Conservation (phyloP, 2,888 invertebrate species). For the Mythimna pallens region DNA sequence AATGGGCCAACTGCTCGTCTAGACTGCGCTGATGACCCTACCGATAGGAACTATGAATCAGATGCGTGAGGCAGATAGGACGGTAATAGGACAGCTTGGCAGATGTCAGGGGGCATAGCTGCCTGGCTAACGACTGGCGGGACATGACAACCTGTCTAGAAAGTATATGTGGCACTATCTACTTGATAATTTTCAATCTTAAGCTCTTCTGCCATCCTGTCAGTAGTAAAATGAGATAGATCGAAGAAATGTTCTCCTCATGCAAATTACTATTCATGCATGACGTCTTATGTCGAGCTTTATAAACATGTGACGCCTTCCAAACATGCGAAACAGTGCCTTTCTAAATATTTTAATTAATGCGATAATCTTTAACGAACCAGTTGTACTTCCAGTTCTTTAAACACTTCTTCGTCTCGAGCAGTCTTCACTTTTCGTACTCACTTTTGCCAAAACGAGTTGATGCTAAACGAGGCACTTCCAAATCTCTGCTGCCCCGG, state of each 20-base stretch:
- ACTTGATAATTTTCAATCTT: not conserved
- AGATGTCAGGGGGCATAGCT: constrained; percentile 11
- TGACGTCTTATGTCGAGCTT: not conserved
- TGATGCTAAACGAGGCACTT: constrained; percentile 15
- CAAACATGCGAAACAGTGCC: not conserved
- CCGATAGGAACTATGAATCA: constrained; percentile 31
- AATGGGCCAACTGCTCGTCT: constrained; percentile 48
- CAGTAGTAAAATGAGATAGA: not conserved
- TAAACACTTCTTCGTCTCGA: not conserved
- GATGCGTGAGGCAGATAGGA: constrained; percentile 22
- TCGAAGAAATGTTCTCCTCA: not conserved
- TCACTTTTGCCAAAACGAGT: constrained; percentile 10
- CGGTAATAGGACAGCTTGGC: constrained; percentile 33
- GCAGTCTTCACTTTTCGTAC: not conserved
- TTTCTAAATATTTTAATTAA: constrained; percentile 5
- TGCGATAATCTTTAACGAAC: not conserved
- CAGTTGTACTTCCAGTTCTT: not conserved
- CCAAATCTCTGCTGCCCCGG: constrained; percentile 9
- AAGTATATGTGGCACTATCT: constrained; percentile 1
- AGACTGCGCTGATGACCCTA: constrained; percentile 40
- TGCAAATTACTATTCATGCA: constrained; percentile 2
- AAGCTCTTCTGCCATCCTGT: not conserved
- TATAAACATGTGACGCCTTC: not conserved
- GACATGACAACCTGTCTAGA: constrained; percentile 14
- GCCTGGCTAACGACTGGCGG: constrained; percentile 5